Evolutionary conservation across 1,140 invertebrate species (phyloP).

Genomic region (Neomicropteryx cornuta): DNA sequence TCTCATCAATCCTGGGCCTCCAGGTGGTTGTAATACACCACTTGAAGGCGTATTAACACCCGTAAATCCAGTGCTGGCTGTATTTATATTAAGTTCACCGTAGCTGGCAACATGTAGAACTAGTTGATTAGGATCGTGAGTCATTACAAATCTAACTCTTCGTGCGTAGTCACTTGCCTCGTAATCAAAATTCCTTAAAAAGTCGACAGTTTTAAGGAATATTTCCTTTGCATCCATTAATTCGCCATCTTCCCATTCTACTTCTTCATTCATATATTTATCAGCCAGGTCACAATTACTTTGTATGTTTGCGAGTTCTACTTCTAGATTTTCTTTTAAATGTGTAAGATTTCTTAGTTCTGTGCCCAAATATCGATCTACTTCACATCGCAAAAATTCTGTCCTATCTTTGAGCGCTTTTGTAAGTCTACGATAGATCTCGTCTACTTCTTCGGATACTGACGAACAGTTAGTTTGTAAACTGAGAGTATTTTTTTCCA

Average conservation of each 20-base stretch:
- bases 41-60: slow-evolving; percentile 30
- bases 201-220: slow-evolving; percentile 87
- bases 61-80: slow-evolving; percentile 42
- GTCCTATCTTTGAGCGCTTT: slow-evolving; percentile 89
- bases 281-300: slow-evolving; percentile 96
- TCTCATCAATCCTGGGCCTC: slow-evolving; percentile 65
- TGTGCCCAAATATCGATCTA: slow-evolving; percentile 75
- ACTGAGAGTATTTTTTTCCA: slow-evolving; percentile 75
- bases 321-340: slow-evolving; percentile 86
- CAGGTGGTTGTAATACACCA: slow-evolving; percentile 46
- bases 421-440: slow-evolving; percentile 77
- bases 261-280: slow-evolving; percentile 79
- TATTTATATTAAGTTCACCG: slow-evolving; percentile 74
- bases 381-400: slow-evolving; percentile 75
- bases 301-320: slow-evolving; percentile 84
- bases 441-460: slow-evolving; percentile 85
- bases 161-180: slow-evolving; percentile 81
- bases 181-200: slow-evolving; percentile 86
- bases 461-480: slow-evolving; percentile 76
- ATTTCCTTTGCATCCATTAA: slow-evolving; percentile 90
- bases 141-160: slow-evolving; percentile 72
- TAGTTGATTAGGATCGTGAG: slow-evolving; percentile 81
- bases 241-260: slow-evolving; percentile 80
- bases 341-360: slow-evolving; percentile 74
- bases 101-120: slow-evolving; percentile 75